Base-by-base conservation (phyloP, 2,888 invertebrate genomes). In the Papilio gigon region DNA sequence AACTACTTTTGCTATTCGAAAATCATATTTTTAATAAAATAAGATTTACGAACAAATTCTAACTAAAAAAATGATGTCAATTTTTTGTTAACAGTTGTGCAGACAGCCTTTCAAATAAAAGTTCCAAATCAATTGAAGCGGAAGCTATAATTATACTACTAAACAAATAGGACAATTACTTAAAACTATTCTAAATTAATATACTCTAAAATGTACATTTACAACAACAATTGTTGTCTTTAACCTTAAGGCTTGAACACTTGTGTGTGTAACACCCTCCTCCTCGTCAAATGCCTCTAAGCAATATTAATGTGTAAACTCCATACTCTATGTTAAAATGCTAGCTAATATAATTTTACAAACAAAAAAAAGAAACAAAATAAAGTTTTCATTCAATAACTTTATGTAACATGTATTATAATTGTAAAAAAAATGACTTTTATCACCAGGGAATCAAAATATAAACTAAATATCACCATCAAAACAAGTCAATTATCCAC, bases 391-490 rank as follows among this genome's bases (percentile, higher is more conserved):
- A 53, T 50, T 25, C 12, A 25, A 25, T 25, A 9, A 27, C 50
- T 50, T 30, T 53, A 53, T 53, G 53, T 30, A 53, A 53, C 53
- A 53, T 30, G n/a, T 25, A 50, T 50, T 50, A 27, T 50, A 27
- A 27, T 50, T n/a, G 44, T 42, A 44, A 44, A 30, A 37, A 42
- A 53, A 53, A 53, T 27, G n/a, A 53, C 53, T 53, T 53, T 53
- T 53, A 53, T 53, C 53, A 53, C 30, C n/a, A 30, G 27, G 17
- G n/a, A 53, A 30, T 53, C n/a, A 17, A 53, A 30, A n/a, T 30
- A n/a, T 53, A 30, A 53, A 53, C 53, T 53, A 53, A 53, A 53
- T 53, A 53, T 53, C 53, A 53, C 30, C n/a, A 35, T 35, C 5
- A 17, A 58, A 58, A 37, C 37, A 59, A 12, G 12, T 35, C 22